phyloP scores from a whole-genome alignment of 2,113 vertebrate species.

The Pseudolaguvia tuberculata region DNA sequence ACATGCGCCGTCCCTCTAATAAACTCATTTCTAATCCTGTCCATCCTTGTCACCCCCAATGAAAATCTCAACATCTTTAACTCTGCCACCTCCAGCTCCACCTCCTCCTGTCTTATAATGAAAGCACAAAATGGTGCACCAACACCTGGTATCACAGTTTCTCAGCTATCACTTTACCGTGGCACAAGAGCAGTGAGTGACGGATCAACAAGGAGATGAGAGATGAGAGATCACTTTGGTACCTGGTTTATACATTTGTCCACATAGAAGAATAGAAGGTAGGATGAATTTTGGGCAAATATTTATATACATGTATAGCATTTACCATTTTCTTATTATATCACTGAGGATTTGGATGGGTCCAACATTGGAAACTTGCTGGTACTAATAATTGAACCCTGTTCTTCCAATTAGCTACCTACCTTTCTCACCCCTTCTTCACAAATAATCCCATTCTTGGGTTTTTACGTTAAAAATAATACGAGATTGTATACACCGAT shows the following conservation, averaged over 20 bases:
- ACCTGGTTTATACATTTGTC: slow-evolving; percentile 11
- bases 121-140: slow-evolving; percentile 41
- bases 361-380: too few species aligned
- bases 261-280: slow-evolving; percentile 46
- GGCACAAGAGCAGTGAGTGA: slow-evolving; percentile 53
- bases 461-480: background rate
- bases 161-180: slow-evolving; percentile 63
- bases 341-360: too few species aligned
- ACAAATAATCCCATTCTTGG: background rate
- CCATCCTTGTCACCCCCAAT: too few species aligned
- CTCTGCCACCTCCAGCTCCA: too few species aligned
- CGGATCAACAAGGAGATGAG: slow-evolving; percentile 55
- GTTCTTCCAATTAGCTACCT: too few species aligned
- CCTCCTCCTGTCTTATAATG: too few species aligned
- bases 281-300: slow-evolving; percentile 33
- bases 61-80: too few species aligned
- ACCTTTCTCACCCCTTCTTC: too few species aligned
- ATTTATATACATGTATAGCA: background rate
- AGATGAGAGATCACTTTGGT: slow-evolving; percentile 47
- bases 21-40: too few species aligned
- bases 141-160: slow-evolving; percentile 46
- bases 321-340: too few species aligned
- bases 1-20: too few species aligned
- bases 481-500: background rate
- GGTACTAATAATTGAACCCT: too few species aligned